Conservation (phyloP, 2,888 invertebrate species). For the Zonitis immaculata region DNA sequence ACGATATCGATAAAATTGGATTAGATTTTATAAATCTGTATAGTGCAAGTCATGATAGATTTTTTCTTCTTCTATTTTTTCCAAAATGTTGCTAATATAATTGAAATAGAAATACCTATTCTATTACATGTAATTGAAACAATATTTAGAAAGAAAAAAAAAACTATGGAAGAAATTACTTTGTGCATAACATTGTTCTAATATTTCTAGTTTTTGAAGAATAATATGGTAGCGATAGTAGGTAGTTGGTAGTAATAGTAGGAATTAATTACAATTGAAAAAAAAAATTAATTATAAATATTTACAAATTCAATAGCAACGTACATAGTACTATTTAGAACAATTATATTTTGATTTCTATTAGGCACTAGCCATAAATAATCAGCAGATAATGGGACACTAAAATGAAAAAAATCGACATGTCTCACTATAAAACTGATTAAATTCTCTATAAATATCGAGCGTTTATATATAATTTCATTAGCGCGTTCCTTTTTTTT, state of each 20-base stretch:
- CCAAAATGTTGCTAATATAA: too few relatives aligned
- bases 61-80: too few relatives aligned
- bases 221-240: too few relatives aligned
- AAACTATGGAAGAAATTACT: constrained; percentile 7
- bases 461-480: constrained; percentile 6
- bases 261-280: too few relatives aligned
- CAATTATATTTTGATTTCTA: constrained; percentile 38
- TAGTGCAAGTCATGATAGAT: too few relatives aligned
- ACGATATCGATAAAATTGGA: background rate
- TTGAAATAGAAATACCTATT: too few relatives aligned
- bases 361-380: constrained; percentile 45
- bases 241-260: too few relatives aligned
- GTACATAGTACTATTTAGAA: background rate
- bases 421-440: constrained; percentile 14
- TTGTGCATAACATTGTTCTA: constrained; percentile 5
- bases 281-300: constrained; percentile 29
- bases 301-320: constrained; percentile 34
- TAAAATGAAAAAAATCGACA: constrained; percentile 11
- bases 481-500: background rate
- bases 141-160: constrained; percentile 10
- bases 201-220: background rate
- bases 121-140: too few relatives aligned
- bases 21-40: too few relatives aligned
- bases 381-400: constrained; percentile 26
- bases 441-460: constrained; percentile 7